phyloP scores from a whole-genome alignment of 2,113 vertebrate species.

The Eulemur rufifrons region DNA sequence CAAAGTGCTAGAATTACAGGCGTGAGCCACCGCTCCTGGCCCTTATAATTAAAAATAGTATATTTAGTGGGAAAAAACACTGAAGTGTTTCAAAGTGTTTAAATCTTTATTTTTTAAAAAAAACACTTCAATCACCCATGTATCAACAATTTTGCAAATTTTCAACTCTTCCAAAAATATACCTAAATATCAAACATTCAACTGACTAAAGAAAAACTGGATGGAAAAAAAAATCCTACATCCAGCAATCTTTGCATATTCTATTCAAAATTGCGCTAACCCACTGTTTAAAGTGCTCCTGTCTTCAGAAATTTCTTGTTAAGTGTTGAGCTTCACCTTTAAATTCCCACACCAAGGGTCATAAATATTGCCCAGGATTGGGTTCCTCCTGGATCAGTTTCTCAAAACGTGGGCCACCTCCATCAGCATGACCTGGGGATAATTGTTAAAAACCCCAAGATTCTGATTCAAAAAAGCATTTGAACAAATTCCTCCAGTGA shows the following conservation, averaged over 20 bases:
- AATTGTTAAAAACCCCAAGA: background rate
- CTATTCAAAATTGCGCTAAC: background rate
- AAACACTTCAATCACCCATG: background rate
- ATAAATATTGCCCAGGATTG: background rate
- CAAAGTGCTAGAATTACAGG: too few relatives aligned
- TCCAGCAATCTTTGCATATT: background rate
- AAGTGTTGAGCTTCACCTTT: background rate
- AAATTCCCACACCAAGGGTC: background rate
- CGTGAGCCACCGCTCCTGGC: too few relatives aligned
- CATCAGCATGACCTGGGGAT: background rate
- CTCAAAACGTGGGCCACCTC: background rate
- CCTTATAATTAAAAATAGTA: constrained; percentile 41
- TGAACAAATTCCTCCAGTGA: background rate
- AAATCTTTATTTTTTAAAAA: background rate
- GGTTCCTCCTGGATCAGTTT: background rate
- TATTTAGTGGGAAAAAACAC: background rate
- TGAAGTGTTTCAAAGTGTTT: background rate
- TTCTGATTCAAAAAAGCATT: background rate
- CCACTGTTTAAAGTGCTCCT: background rate
- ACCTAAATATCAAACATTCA: background rate
- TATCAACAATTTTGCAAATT: background rate
- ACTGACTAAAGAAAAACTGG: background rate
- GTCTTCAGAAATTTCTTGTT: background rate
- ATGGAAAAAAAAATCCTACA: background rate
- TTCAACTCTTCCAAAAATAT: background rate